These are phyloP conservation scores for Gordius sp. DNA, from an alignment of 2,888 invertebrate genomes.

Conservation along the genomic window DNA sequence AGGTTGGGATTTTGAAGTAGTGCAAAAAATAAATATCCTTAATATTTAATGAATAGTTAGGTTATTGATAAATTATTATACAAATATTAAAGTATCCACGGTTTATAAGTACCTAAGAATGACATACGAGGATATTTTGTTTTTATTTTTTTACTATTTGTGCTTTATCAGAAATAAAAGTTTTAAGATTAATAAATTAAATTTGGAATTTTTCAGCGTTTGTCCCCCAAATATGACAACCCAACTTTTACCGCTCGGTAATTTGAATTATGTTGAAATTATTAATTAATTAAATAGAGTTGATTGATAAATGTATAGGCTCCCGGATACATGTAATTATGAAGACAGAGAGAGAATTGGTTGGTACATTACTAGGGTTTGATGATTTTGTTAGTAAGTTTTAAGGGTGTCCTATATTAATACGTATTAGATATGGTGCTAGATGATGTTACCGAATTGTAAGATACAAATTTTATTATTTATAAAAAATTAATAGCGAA, in stretches of 20 bases:
- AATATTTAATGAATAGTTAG: too few relatives aligned
- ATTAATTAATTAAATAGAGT: constrained; percentile 37
- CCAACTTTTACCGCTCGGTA: constrained; percentile 8
- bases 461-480: constrained; percentile 23
- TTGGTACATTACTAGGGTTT: constrained; percentile 80
- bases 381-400: constrained; percentile 67
- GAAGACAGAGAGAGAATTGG: constrained; percentile 99
- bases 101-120: too few relatives aligned
- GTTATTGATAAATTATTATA: too few relatives aligned
- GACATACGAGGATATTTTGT: too few relatives aligned
- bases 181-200: too few relatives aligned
- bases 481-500: constrained; percentile 33
- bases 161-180: too few relatives aligned
- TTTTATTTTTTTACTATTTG: too few relatives aligned
- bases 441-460: constrained; percentile 82
- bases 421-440: constrained; percentile 48
- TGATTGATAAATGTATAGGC: constrained; percentile 97
- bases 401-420: constrained; percentile 20
- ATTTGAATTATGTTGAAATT: background rate
- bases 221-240: too few relatives aligned
- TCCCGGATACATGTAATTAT: constrained; percentile 96
- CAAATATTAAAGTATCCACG: too few relatives aligned
- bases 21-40: too few relatives aligned
- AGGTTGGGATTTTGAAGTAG: too few relatives aligned
- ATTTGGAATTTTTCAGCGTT: too few relatives aligned